These are phyloP conservation scores for Paragorgia papillata DNA, from an alignment of 92 coral and sea anemone genomes.

Conservation along the genomic window DNA sequence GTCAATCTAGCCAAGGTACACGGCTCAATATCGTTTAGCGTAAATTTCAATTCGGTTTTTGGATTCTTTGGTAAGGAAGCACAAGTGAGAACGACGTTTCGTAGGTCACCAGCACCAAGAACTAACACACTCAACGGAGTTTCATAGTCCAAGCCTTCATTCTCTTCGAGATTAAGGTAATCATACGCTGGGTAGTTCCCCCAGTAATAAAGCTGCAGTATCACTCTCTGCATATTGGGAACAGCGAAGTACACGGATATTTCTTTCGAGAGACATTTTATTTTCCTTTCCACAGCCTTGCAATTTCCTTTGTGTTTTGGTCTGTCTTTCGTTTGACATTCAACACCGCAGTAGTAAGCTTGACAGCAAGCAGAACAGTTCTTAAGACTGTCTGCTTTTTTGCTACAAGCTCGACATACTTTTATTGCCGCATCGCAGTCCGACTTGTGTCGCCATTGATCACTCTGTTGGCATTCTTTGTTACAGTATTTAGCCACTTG, in stretches of 20 bases:
- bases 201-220: slow-evolving; percentile 71
- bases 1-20: slow-evolving; percentile 73
- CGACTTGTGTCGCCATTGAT: slow-evolving; percentile 63
- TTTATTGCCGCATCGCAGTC: slow-evolving; percentile 55
- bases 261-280: background rate
- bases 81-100: slow-evolving; percentile 62
- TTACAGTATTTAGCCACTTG: slow-evolving; percentile 66
- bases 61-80: slow-evolving; percentile 32
- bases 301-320: slow-evolving; percentile 54
- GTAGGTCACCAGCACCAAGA: slow-evolving; percentile 80
- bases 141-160: slow-evolving; percentile 64
- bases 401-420: slow-evolving; percentile 50
- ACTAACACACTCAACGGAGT: slow-evolving; percentile 58
- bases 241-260: background rate
- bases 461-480: slow-evolving; percentile 58
- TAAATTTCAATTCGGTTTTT: slow-evolving; percentile 50
- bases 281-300: slow-evolving; percentile 24
- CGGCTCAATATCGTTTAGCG: slow-evolving; percentile 66
- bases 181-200: slow-evolving; percentile 78
- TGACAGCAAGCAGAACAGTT: slow-evolving; percentile 57
- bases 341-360: slow-evolving; percentile 56
- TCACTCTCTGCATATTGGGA: slow-evolving; percentile 6
- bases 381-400: slow-evolving; percentile 26
- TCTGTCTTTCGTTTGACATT: slow-evolving; percentile 60
- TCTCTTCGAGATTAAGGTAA: slow-evolving; percentile 65